phyloP scores from a whole-genome alignment of 1,140 invertebrate species.

The Papilio helenus region DNA sequence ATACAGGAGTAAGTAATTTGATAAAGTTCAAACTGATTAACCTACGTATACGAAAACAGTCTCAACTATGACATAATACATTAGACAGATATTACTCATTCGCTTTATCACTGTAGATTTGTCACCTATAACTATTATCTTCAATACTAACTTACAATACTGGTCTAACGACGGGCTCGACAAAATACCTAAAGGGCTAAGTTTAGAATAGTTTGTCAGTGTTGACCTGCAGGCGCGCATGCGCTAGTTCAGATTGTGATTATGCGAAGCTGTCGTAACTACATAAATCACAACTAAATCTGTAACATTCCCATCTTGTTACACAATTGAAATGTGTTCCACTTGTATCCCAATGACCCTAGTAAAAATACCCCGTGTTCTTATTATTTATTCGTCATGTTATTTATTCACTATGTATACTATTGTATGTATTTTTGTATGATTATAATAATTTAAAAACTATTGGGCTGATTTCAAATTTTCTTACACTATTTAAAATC shows the following conservation, averaged over 20 bases:
- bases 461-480: too few relatives aligned
- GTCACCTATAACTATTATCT: conserved; percentile 15
- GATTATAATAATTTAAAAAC: too few relatives aligned
- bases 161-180: conserved; percentile 23
- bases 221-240: conserved; percentile 28
- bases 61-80: background rate
- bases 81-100: conserved; percentile 13
- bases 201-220: conserved; percentile 26
- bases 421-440: too few relatives aligned
- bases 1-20: background rate
- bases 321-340: conserved; percentile 20
- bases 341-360: background rate
- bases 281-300: conserved; percentile 35
- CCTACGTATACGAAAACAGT: background rate
- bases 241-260: conserved; percentile 27
- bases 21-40: too few relatives aligned
- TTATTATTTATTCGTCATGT: too few relatives aligned
- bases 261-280: conserved; percentile 28
- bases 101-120: conserved; percentile 13
- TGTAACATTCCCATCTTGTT: conserved; percentile 35
- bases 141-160: conserved; percentile 8
- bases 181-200: conserved; percentile 14
- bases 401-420: too few relatives aligned
- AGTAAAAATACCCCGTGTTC: background rate
- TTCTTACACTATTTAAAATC: too few relatives aligned